These are phyloP conservation scores for Aphidius gifuensis DNA, from an alignment of 1,140 invertebrate species.

Conservation along the genomic window DNA sequence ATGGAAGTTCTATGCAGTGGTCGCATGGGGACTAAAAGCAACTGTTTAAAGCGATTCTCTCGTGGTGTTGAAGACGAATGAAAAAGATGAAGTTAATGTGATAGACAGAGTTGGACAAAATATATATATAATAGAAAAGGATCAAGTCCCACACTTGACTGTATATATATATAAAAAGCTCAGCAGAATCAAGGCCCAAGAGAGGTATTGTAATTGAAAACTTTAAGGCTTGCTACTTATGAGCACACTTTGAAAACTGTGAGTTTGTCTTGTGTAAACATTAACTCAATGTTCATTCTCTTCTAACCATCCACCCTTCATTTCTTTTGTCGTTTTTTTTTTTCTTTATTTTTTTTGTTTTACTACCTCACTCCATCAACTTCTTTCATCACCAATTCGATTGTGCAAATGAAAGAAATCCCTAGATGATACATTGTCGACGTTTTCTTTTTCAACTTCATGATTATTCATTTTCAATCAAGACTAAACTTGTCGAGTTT, in stretches of 20 bases:
- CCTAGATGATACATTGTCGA: too few relatives aligned
- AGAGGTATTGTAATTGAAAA: constrained; percentile 24
- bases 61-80: constrained; percentile 5
- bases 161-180: too few relatives aligned
- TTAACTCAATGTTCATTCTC: not conserved
- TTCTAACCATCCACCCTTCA: not conserved
- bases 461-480: too few relatives aligned
- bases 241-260: not conserved
- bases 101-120: too few relatives aligned
- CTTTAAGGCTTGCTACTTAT: constrained; percentile 16
- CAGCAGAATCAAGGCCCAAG: not conserved
- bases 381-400: not conserved
- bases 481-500: too few relatives aligned
- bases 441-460: too few relatives aligned
- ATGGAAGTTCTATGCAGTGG: constrained; percentile 19
- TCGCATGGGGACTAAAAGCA: constrained; percentile 19
- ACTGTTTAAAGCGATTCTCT: constrained; percentile 24
- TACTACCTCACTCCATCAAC: not conserved
- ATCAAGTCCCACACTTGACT: constrained; percentile 8
- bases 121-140: not conserved
- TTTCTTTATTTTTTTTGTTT: not conserved
- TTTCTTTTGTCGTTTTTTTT: not conserved
- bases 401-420: too few relatives aligned
- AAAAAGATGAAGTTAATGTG: not conserved
- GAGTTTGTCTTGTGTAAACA: constrained; percentile 11